Percentiles rank a stretch among this genome's conserved stretches.
Evolutionary conservation across 2,797 vertebrate genomes (phyloP).

Genomic region (Chiropotes sagulatus): DNA sequence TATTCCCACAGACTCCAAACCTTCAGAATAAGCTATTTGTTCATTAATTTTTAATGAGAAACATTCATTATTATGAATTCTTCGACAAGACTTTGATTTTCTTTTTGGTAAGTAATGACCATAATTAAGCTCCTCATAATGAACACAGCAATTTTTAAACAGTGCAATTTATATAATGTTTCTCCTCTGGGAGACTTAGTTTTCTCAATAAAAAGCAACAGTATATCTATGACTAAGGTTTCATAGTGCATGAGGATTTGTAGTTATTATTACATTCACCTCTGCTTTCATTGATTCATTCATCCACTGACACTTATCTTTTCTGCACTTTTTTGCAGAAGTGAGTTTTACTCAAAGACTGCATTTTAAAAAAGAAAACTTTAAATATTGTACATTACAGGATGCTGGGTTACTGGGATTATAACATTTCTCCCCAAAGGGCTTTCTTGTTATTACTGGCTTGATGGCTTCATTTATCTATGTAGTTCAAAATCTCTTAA

Average conservation of each 20-base stretch:
- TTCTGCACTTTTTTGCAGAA: not conserved
- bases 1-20: conserved; percentile 62
- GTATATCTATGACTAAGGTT: conserved; percentile 67
- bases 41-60: conserved; percentile 83
- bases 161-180: conserved; percentile 82
- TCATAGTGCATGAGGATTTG: conserved; percentile 5
- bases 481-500: not conserved
- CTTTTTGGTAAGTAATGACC: conserved; percentile 82
- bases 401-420: not conserved
- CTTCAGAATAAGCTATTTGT: conserved; percentile 70
- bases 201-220: conserved; percentile 79
- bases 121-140: conserved; percentile 85
- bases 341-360: not conserved
- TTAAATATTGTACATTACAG: not conserved
- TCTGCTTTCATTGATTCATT: not conserved
- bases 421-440: not conserved
- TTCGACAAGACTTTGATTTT: conserved; percentile 78
- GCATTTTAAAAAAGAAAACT: not conserved
- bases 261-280: not conserved
- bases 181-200: conserved; percentile 73
- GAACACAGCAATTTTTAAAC: conserved; percentile 83
- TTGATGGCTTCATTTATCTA: conserved; percentile 34
- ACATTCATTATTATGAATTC: conserved; percentile 83
- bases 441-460: conserved; percentile 7
- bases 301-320: not conserved